These are phyloP conservation scores for Zootoca vivipara DNA, from an alignment of 2,113 vertebrate genomes.

Conservation along the genomic window DNA sequence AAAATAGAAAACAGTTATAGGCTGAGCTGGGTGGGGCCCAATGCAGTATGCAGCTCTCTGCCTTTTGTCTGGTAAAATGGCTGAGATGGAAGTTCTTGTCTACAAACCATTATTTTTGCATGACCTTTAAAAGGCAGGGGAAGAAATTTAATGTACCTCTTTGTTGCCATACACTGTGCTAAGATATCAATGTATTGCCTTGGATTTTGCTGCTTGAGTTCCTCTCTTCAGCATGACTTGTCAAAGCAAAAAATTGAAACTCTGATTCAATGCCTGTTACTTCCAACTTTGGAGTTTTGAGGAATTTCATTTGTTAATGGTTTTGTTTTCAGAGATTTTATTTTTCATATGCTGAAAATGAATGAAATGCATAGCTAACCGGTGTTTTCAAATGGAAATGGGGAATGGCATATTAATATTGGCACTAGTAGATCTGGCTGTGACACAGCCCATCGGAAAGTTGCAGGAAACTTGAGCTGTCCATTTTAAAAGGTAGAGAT, in stretches of 20 bases:
- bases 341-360: constrained; percentile 32
- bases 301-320: background rate
- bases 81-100: constrained; percentile 48
- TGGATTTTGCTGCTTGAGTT: constrained; percentile 33
- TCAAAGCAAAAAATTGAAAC: constrained; percentile 5
- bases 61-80: constrained; percentile 67
- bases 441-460: constrained; percentile 49
- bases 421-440: constrained; percentile 36
- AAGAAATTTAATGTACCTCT: constrained; percentile 42
- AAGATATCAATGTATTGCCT: constrained; percentile 21
- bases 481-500: constrained; percentile 51
- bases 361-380: constrained; percentile 29
- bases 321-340: constrained; percentile 17
- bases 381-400: constrained; percentile 34
- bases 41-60: constrained; percentile 56
- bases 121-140: constrained; percentile 45
- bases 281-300: background rate
- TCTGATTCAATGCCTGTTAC: constrained; percentile 18
- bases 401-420: constrained; percentile 39
- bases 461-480: constrained; percentile 47
- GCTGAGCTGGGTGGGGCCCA: constrained; percentile 60
- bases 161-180: background rate
- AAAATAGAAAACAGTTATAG: constrained; percentile 40
- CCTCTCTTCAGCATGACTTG: background rate
- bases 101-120: constrained; percentile 48